Base-by-base conservation (phyloP, 1,140 invertebrate genomes). In the Saxidomus purpurata region DNA sequence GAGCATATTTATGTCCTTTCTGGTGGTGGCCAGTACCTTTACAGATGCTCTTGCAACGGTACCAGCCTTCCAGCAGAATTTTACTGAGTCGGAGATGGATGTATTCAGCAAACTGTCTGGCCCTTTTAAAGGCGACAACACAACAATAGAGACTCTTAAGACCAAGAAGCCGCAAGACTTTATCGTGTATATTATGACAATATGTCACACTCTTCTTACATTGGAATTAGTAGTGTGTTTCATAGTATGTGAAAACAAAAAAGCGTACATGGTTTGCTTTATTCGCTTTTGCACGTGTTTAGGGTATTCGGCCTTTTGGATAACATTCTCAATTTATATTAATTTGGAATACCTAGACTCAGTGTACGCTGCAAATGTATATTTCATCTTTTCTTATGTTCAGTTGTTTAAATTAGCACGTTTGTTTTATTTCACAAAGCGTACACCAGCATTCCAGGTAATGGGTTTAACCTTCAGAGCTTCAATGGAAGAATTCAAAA, bases 201-300 rank as follows among this genome's bases (percentile, higher is more conserved):
- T 11, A 11, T 82, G 80, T 43, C 52, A 63, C 31, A 4, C 36
- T n/a, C 1, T 82, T 13, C 38, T 82, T 3, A 82, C 80, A 1
- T 28, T 82, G n/a, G 80, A 82, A 22, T 25, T 82, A n/a, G 13
- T 82, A 2, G 3, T 67, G 43, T n/a, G 80, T 31, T 85, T 85
- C 47, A 22, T 52, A 28, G 82, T 67, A 17, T 85, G 67, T 52
- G 31, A 59, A 36, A 85, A 38, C 11, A 69, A 61, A 55, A 49
- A 22, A 15, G 11, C 61, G 4, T 74, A 69, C 28, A 31, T 69
- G 25, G n/a, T 17, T n/a, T 52, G 40, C 31, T 38, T 22, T 17
- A 34, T 17, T 31, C 80, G 82, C 0, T 34, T 22, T 0, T 8
- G 1, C 31, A 55, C 28, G 1, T 17, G 69, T 49, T 4, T 85